A percentile compares a stretch with the other conserved stretches of the same genome.
Conservation (phyloP, 2,113 vertebrate genomes). For the Alces alces region DNA sequence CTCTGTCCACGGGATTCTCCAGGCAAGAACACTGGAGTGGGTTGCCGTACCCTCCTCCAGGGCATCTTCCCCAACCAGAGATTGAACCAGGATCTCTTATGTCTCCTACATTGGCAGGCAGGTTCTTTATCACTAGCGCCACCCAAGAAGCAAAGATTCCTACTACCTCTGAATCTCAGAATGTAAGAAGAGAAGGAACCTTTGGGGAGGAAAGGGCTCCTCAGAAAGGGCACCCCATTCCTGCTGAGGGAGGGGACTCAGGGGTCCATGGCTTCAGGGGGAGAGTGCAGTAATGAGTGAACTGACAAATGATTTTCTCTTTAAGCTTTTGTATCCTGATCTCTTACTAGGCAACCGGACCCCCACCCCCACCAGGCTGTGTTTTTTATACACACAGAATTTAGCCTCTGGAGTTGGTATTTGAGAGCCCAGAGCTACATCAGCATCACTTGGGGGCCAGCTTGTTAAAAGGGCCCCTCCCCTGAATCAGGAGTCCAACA, state of each 20-base stretch:
- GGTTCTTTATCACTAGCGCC: background rate
- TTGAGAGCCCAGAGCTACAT: background rate
- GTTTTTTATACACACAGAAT: background rate
- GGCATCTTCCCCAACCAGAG: background rate
- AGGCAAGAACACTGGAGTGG: background rate
- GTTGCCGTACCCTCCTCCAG: background rate
- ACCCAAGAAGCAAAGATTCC: background rate
- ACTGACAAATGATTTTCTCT: background rate
- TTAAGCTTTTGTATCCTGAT: background rate
- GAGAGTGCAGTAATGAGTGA: background rate
- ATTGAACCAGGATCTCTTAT: background rate
- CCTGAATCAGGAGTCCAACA: background rate
- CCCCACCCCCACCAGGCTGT: background rate
- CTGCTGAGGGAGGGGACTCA: background rate
- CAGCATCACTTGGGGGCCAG: background rate
- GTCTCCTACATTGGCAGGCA: background rate
- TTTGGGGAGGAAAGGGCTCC: too few species aligned
- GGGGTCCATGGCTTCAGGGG: background rate
- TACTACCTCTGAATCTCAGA: background rate
- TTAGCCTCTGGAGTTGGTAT: background rate
- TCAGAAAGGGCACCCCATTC: background rate
- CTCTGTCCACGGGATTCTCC: background rate
- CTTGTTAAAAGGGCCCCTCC: background rate
- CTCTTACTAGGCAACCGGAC: background rate
- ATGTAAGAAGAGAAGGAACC: background rate